Evolutionary conservation across 2,797 vertebrate genomes (phyloP).

Genomic region (Phalanger gymnotis): DNA sequence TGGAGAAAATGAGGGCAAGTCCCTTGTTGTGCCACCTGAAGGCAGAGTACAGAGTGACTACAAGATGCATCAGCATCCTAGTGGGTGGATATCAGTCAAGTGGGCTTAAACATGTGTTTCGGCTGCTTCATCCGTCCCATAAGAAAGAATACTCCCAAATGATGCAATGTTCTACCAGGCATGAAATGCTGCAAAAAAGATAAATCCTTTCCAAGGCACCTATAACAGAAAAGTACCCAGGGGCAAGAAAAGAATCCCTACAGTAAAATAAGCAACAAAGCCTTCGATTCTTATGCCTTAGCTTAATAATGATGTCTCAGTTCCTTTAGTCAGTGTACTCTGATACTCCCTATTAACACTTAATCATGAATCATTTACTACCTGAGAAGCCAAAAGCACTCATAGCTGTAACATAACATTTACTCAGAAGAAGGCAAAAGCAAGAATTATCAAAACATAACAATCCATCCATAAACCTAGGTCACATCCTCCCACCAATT

Average conservation of each 20-base stretch:
- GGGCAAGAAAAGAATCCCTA: conserved; percentile 87
- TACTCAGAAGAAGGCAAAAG: not conserved
- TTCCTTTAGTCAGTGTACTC: conserved; percentile 12
- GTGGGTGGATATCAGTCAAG: conserved; percentile 91
- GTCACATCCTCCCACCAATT: not conserved
- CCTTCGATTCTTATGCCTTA: conserved; percentile 91
- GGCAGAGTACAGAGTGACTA: conserved; percentile 92
- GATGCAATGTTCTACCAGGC: conserved; percentile 90
- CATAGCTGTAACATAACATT: not conserved
- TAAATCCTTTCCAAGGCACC: conserved; percentile 87
- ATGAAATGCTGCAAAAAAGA: conserved; percentile 91
- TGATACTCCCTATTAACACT: not conserved
- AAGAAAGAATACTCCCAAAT: conserved; percentile 91
- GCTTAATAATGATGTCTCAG: conserved; percentile 87
- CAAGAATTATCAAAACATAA: not conserved
- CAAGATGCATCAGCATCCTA: conserved; percentile 92
- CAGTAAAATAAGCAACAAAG: conserved; percentile 89
- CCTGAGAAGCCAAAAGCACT: not conserved
- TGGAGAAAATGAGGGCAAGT: conserved; percentile 91
- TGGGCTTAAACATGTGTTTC: conserved; percentile 96
- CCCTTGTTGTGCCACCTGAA: conserved; percentile 95
- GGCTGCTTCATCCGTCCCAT: conserved; percentile 95
- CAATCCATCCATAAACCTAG: not conserved
- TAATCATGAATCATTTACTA: not conserved
- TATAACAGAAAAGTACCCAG: conserved; percentile 91